Conservation (phyloP, 2,888 invertebrate genomes). For the Tetragonula carbonaria region DNA sequence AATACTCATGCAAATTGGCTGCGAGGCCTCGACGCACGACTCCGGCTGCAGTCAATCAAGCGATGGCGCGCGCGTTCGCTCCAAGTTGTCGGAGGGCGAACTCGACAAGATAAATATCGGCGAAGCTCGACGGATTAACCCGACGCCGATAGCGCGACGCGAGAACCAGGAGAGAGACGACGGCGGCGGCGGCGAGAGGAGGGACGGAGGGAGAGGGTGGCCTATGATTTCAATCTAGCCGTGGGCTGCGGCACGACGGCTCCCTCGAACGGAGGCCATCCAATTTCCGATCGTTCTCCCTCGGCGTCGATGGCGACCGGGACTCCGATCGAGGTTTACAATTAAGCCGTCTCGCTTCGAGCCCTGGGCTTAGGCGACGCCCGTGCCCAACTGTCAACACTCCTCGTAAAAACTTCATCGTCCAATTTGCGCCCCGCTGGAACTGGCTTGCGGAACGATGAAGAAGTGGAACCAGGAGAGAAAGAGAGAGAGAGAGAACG, state of each 20-base stretch:
- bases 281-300: slow-evolving; percentile 70
- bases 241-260: slow-evolving; percentile 47
- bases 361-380: slow-evolving; percentile 26
- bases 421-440: slow-evolving; percentile 70
- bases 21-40: slow-evolving; percentile 34
- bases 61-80: slow-evolving; percentile 11
- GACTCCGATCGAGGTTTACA: slow-evolving; percentile 64
- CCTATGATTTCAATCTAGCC: slow-evolving; percentile 70
- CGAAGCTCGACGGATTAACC: slow-evolving; percentile 63
- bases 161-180: slow-evolving; percentile 4
- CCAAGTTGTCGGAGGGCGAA: slow-evolving; percentile 50
- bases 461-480: not conserved
- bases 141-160: slow-evolving; percentile 56
- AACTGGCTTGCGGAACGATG: slow-evolving; percentile 2
- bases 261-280: slow-evolving; percentile 59
- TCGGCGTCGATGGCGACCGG: slow-evolving; percentile 59
- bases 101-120: slow-evolving; percentile 68
- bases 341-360: slow-evolving; percentile 62
- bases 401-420: slow-evolving; percentile 70
- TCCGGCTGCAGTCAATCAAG: slow-evolving; percentile 43
- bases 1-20: slow-evolving; percentile 58
- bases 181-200: too few species aligned
- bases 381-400: slow-evolving; percentile 63
- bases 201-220: slow-evolving; percentile 10
- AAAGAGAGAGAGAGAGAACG: slow-evolving; percentile 46